Conservation (phyloP, 2,888 invertebrate species). For the Drosophila siamana region DNA sequence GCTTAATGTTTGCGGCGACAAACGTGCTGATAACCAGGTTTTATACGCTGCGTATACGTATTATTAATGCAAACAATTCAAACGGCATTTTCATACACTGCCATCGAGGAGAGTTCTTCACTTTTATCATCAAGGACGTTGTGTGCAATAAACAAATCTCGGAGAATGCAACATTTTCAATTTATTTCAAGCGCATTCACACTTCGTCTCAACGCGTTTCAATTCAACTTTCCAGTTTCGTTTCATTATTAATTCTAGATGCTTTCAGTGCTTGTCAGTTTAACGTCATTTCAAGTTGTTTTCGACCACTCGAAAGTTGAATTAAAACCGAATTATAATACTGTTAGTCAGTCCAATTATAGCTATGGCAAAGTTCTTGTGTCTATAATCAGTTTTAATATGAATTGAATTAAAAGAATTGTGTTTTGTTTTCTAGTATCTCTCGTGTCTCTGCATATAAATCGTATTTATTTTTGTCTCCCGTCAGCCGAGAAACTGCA, state of each 20-base stretch:
- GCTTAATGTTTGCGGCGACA: conserved; percentile 17
- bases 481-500: conserved; percentile 47
- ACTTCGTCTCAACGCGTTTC: background rate
- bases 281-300: conserved; percentile 17
- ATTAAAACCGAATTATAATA: conserved; percentile 1
- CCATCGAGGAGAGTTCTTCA: background rate
- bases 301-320: background rate
- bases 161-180: too few relatives aligned
- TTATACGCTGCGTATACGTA: conserved; percentile 23
- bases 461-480: conserved; percentile 44
- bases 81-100: conserved; percentile 1
- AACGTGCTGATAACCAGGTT: conserved; percentile 37
- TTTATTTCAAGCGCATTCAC: background rate
- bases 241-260: background rate
- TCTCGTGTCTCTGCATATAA: conserved; percentile 25
- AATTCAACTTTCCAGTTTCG: background rate
- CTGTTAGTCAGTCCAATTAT: conserved; percentile 1
- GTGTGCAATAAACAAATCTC: too few relatives aligned
- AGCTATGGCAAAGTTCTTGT: too few relatives aligned
- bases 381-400: background rate
- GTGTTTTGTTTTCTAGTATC: background rate
- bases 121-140: background rate
- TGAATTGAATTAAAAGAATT: conserved; percentile 4
- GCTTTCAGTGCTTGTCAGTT: background rate
- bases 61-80: conserved; percentile 17